Evolutionary conservation across 2,888 invertebrate genomes (phyloP), one percentile per base, ranked within the genome.

Genomic region (Cataglyphis altisquamis): DNA sequence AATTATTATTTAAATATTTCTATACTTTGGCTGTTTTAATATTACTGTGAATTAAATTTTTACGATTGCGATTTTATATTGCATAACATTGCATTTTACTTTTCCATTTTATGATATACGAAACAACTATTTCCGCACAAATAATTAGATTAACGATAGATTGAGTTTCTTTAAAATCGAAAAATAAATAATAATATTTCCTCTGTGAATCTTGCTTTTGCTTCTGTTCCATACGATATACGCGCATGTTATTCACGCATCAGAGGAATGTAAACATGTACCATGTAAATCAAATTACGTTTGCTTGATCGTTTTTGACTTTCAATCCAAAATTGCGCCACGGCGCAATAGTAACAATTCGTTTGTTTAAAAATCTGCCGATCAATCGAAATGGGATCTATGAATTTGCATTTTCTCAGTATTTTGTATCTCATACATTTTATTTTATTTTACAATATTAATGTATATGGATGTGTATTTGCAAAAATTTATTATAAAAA

Each of bases 271-370:
- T 39, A 77, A 77, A 77, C 29, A 67, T 41, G 55, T 25, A n/a
- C 39, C 67, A 15, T 67, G 67, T 12, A 77, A 66, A 77, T 77
- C 55, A 29, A 66, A 77, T 77, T 77, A 77, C 39, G 77, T 66
- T 77, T 25, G 39, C 41, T 77, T 21, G 77, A 77, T 77, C 67
- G 77, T 67, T 77, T 67, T 55, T 29, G 41, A 77, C 67, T 77
- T 75, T 12, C 52, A 52, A 41, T 75, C 12, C 39, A 73, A 66
- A 77, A 77, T 18, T 72, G 10, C 36, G 18, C 36, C 8, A 8
- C 15, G 15, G 4, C 4, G 15, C 15, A 45, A 45, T n/a, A 48
- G 8, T 48, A 48, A 48, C 39, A 55, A 66, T 77, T 77, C 10
- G 5, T 66, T 75, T 75, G 36, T 77, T 21, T 18, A 67, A 77